phyloP scores from a whole-genome alignment of 1,140 invertebrate genomes.

The Cydia splendana region DNA sequence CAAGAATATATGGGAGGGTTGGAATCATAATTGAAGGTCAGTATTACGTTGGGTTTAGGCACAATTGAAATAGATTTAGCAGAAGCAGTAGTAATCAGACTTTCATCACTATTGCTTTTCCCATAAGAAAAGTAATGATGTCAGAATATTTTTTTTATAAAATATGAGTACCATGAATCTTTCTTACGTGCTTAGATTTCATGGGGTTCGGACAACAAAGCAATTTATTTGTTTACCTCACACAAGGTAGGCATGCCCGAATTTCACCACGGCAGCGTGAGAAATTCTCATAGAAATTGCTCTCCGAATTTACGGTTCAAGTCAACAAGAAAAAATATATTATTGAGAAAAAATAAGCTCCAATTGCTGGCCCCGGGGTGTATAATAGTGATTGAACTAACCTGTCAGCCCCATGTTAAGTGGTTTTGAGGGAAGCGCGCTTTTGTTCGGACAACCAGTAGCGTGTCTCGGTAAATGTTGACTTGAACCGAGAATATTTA shows the following conservation, averaged over 20 bases:
- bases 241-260: slow-evolving; percentile 1
- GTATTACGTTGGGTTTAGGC: slow-evolving; percentile 1
- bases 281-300: slow-evolving; percentile 59
- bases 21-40: neutral
- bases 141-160: neutral
- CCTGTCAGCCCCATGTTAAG: slow-evolving; percentile 79
- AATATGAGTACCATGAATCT: neutral
- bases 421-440: slow-evolving; percentile 73
- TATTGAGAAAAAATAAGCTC: slow-evolving; percentile 70
- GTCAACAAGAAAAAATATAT: slow-evolving; percentile 59
- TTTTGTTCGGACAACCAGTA: slow-evolving; percentile 73
- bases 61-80: neutral
- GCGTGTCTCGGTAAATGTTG: slow-evolving; percentile 73
- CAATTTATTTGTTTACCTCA: neutral
- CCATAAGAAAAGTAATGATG: neutral
- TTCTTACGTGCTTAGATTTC: neutral
- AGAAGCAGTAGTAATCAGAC: neutral
- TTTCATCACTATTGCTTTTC: neutral
- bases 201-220: slow-evolving; percentile 2
- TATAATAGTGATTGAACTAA: slow-evolving; percentile 77
- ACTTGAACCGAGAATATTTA: slow-evolving; percentile 71
- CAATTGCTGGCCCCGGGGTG: slow-evolving; percentile 68
- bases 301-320: slow-evolving; percentile 49
- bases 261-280: slow-evolving; percentile 53
- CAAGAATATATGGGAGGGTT: slow-evolving; percentile 10